Evolutionary conservation across 2,113 vertebrate species (phyloP), one percentile per base, ranked within the genome.

Genomic region (Myiagra hebetior): DNA sequence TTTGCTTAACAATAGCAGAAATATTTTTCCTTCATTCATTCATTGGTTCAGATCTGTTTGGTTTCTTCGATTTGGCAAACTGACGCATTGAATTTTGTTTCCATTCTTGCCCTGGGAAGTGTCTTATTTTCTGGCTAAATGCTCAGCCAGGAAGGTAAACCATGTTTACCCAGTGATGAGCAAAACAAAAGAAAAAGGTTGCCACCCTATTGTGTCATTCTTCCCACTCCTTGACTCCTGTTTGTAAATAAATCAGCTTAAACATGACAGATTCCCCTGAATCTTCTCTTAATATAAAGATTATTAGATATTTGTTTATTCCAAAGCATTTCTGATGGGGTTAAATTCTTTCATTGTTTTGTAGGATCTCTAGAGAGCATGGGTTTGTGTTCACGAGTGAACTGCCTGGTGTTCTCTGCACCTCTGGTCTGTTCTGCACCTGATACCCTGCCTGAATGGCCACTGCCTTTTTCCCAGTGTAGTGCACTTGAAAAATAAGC

Each of bases 1-100:
- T 95, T 94, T 96, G 52, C 87, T 97, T 93, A 84, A 69, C 53
- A 49, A 64, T 47, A 86, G 52, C 33, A 93, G 90, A 91, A 96
- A 42, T 77, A 89, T 75, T 86, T 90, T 86, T 74, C 60, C 44
- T 91, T 69, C 57, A 4, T 93, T 74, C 82, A 46, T 85, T 86
- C 74, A 15, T 85, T 88, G 39, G 30, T 91, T 87, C 17, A 22
- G 70, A 68, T 76, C 56, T 42, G 30, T 86, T 95, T 76, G 41
- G 11, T 86, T 85, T 79, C 24, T 46, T 97, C 74, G 53, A 49
- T 96, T 69, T 94, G 90, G 47, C 69, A 91, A 75, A 52, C 23
- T 85, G 55, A 75, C 0, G 0, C 50, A 60, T 10, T 50, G 33
- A 56, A 72, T 88, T 87, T 91, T 95, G 30, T 89, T 94, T 93